phyloP scores from a whole-genome alignment of 1,140 invertebrate species.

The Drosophila pseudoananassae region DNA sequence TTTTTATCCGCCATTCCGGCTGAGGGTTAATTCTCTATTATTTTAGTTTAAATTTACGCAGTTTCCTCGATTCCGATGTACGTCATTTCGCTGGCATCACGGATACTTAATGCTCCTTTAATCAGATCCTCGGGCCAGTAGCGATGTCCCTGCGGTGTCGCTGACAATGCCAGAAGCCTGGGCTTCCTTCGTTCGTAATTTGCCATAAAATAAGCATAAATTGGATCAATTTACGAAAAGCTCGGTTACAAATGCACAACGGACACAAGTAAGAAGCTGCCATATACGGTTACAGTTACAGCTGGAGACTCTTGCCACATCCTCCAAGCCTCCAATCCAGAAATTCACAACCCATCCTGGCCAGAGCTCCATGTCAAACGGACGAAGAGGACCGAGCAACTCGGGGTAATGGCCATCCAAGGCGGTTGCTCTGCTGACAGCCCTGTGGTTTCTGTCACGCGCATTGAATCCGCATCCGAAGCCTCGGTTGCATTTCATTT shows the following conservation, averaged over 20 bases:
- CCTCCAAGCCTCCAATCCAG: constrained; percentile 31
- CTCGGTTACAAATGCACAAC: constrained; percentile 69
- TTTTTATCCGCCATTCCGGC: neutral
- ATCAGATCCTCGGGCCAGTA: constrained; percentile 25
- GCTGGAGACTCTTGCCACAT: constrained; percentile 26
- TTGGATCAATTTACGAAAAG: constrained; percentile 80
- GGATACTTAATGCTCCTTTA: constrained; percentile 32
- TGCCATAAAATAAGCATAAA: constrained; percentile 81
- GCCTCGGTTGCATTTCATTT: constrained; percentile 70
- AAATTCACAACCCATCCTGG: constrained; percentile 26
- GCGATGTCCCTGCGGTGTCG: constrained; percentile 27
- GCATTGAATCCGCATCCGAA: constrained; percentile 64
- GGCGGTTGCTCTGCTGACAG: constrained; percentile 44
- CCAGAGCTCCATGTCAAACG: constrained; percentile 43
- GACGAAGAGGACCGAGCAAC: constrained; percentile 20
- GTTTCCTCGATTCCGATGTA: constrained; percentile 1
- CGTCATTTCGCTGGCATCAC: constrained; percentile 38
- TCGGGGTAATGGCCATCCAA: constrained; percentile 66
- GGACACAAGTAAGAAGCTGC: constrained; percentile 39
- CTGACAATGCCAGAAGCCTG: constrained; percentile 17
- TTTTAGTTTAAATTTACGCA: neutral
- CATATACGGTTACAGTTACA: constrained; percentile 43
- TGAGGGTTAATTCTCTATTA: neutral
- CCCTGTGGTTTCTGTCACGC: constrained; percentile 71
- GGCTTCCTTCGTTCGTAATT: constrained; percentile 64